Base-by-base conservation (phyloP, 1,140 invertebrate genomes). In the Drosophila arawakana region DNA sequence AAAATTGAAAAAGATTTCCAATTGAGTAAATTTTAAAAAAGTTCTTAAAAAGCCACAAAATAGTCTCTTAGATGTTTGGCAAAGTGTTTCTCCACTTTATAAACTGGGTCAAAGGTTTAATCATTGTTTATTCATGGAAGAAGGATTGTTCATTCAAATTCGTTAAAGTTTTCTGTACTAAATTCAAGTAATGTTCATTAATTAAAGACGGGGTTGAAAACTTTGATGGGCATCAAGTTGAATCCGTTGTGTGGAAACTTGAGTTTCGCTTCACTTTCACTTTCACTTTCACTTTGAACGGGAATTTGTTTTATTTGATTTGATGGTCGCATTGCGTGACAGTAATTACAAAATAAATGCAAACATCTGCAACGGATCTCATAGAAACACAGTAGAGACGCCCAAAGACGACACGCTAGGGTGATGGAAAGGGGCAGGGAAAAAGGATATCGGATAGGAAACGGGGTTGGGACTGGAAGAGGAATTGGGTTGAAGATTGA, bases 341-440 rank as follows among this genome's bases (percentile, higher is more conserved):
- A 86, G 83, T 86, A 86, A 86, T 86, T 86, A 86, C 82, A 82
- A 88, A 85, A 86, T 88, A 86, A 86, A 86, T 86, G 82, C 83
- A 86, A 88, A 82, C 82, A 86, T 86, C 82, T 85, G 82, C 82
- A 79, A 25, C 68, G 60, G 71, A 85, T 85, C 82, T 76, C 79
- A 85, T 46, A 52, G 43, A 52, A 55, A 25, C 13, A 30, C 30
- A 13, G 57, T 11, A 9, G 57, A 52, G 69, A 72, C 61, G 44
- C 69, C 52, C 59, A 39, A 10, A 47, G 50, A 63, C 50, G 41
- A 49, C 68, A 72, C 60, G 54, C 70, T 41, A 57, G 11, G 15
- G 15, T 1, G 15, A 15, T 15, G 15, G 15, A 15, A 15, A 15
- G 11, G 34, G 34, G 8, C 5, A 13, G 10, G 37, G 35, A 30